A percentile compares a stretch with the other conserved stretches of the same genome.
Evolutionary conservation across 2,113 vertebrate genomes (phyloP).

Genomic region (Malurus elegans): DNA sequence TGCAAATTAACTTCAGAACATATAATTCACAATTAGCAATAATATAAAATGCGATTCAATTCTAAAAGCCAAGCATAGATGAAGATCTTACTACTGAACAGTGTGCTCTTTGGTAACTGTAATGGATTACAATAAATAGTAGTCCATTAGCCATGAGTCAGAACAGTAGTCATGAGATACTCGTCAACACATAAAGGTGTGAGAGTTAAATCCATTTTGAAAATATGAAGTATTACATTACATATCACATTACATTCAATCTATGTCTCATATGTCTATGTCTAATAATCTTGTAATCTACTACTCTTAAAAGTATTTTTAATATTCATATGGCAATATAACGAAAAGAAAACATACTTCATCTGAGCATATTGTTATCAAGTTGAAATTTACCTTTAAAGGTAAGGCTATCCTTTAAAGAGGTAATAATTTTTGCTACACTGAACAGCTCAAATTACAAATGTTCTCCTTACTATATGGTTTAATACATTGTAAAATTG

Average conservation of each 20-base stretch:
- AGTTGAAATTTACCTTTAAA: background rate
- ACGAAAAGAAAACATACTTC: background rate
- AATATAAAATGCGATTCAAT: background rate
- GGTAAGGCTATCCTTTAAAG: background rate
- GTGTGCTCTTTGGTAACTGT: background rate
- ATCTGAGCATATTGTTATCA: background rate
- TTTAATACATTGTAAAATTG: background rate
- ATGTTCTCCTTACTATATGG: background rate
- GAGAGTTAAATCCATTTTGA: background rate
- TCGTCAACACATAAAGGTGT: background rate
- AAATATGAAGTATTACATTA: background rate
- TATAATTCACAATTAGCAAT: background rate
- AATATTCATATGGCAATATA: background rate
- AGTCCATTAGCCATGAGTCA: background rate
- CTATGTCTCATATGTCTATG: background rate
- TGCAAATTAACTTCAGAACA: background rate
- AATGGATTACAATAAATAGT: background rate
- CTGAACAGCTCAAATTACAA: background rate
- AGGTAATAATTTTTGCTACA: background rate
- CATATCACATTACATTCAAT: background rate
- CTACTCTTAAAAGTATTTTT: background rate
- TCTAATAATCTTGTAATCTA: background rate
- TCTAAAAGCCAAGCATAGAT: background rate
- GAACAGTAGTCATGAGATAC: background rate
- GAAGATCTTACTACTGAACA: background rate